Conservation (phyloP, 2,113 vertebrate genomes). For the Cephalophus harveyi region DNA sequence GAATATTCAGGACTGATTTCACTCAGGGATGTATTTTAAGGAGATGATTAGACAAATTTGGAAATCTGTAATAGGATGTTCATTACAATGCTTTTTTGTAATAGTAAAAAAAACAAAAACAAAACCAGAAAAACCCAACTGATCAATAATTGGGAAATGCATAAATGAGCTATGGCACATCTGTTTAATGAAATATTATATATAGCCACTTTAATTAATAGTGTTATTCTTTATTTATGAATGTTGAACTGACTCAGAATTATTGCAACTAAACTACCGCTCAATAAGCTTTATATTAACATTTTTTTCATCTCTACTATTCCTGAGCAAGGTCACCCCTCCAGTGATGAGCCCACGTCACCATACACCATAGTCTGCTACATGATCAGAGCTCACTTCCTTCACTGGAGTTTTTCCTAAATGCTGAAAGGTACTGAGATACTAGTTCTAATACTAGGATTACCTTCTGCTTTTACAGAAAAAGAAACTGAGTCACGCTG, state of each 20-base stretch:
- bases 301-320: neutral
- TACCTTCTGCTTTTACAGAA: neutral
- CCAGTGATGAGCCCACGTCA: neutral
- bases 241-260: neutral
- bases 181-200: neutral
- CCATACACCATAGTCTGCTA: neutral
- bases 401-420: neutral
- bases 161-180: neutral
- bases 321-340: neutral
- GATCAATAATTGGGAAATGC: neutral
- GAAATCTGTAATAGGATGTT: constrained; percentile 12
- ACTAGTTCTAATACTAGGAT: neutral
- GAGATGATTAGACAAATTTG: neutral
- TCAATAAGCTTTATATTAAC: neutral
- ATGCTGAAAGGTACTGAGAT: neutral
- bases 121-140: neutral
- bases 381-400: neutral
- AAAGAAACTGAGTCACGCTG: neutral
- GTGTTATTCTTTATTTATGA: neutral
- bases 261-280: neutral
- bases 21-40: neutral
- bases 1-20: neutral
- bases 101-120: neutral
- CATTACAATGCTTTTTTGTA: neutral
- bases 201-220: neutral